Evolutionary conservation across 1,140 invertebrate species (phyloP).

Genomic region (Hycleus phaleratus): DNA sequence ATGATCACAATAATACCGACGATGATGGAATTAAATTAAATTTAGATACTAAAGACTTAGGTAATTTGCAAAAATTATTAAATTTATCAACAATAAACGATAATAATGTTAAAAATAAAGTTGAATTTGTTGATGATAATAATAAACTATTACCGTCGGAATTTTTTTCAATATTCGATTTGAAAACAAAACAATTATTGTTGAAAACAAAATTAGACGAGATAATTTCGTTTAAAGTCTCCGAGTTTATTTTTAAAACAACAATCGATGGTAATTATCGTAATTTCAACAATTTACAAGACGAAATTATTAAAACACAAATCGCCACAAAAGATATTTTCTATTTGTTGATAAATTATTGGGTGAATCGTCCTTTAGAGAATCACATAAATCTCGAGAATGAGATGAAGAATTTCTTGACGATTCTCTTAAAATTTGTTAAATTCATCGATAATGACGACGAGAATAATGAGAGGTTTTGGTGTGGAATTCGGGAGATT

Average conservation of each 20-base stretch:
- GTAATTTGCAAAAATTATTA: slow-evolving; percentile 38
- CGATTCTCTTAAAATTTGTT: slow-evolving; percentile 40
- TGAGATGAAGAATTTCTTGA: slow-evolving; percentile 39
- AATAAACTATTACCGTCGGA: slow-evolving; percentile 29
- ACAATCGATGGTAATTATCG: slow-evolving; percentile 47
- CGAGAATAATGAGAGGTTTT: slow-evolving; percentile 52
- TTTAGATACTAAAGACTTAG: slow-evolving; percentile 34
- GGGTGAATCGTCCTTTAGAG: slow-evolving; percentile 50
- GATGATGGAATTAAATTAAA: slow-evolving; percentile 8
- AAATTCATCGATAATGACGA: slow-evolving; percentile 36
- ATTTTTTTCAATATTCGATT: slow-evolving; percentile 51
- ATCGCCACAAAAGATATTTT: slow-evolving; percentile 54
- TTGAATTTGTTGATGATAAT: slow-evolving; percentile 34
- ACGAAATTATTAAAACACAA: slow-evolving; percentile 37
- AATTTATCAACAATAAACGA: slow-evolving; percentile 34
- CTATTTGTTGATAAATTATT: slow-evolving; percentile 56
- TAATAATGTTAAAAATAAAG: slow-evolving; percentile 27
- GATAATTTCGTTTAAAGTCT: slow-evolving; percentile 43
- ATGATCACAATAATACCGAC: slow-evolving; percentile 19
- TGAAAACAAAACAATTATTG: slow-evolving; percentile 37
- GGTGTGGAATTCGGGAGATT: slow-evolving; percentile 61
- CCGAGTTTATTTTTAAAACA: slow-evolving; percentile 54
- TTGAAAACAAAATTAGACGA: slow-evolving; percentile 41
- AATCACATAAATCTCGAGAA: slow-evolving; percentile 43
- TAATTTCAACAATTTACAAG: slow-evolving; percentile 41